These are phyloP conservation scores for Volucella inflata DNA, from an alignment of 2,888 invertebrate species.

Conservation along the genomic window DNA sequence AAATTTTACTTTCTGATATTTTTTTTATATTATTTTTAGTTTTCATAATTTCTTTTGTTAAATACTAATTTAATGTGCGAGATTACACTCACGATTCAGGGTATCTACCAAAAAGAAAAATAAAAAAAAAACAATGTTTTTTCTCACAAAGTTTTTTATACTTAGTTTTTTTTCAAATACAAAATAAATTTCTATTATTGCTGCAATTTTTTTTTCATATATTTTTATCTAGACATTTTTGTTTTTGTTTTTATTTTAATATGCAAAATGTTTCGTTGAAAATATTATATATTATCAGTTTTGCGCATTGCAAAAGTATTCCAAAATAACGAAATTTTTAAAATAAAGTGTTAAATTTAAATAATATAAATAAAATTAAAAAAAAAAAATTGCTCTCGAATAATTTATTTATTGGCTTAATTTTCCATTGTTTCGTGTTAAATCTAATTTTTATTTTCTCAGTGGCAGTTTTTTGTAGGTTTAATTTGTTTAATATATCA, in stretches of 20 bases:
- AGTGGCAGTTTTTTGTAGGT: conserved; percentile 71
- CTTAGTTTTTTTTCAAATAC: conserved; percentile 40
- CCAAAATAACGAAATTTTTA: conserved; percentile 4
- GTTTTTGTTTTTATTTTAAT: conserved; percentile 28
- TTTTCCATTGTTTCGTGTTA: conserved; percentile 43
- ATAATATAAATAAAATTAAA: conserved; percentile 1
- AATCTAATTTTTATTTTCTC: conserved; percentile 50
- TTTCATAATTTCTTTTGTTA: conserved; percentile 11
- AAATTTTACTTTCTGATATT: conserved; percentile 76
- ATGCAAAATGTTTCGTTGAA: conserved; percentile 68
- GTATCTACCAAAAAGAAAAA: conserved; percentile 60
- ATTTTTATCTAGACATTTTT: conserved; percentile 25
- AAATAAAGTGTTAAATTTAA: conserved; percentile 9
- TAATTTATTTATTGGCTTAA: conserved; percentile 35
- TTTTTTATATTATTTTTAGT: conserved; percentile 76
- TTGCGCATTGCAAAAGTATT: conserved; percentile 34
- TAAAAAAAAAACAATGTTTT: conserved; percentile 50
- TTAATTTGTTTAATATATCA: conserved; percentile 50
- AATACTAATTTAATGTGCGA: conserved; percentile 49
- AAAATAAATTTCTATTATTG: conserved; percentile 72
- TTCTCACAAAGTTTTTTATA: conserved; percentile 40
- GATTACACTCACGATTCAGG: conserved; percentile 52
- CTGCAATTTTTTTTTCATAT: conserved; percentile 43
- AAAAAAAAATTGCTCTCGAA: conserved; percentile 53
- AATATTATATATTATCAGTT: conserved; percentile 54